phyloP scores from a whole-genome alignment of 2,888 invertebrate genomes.

The Cantharis nigra region DNA sequence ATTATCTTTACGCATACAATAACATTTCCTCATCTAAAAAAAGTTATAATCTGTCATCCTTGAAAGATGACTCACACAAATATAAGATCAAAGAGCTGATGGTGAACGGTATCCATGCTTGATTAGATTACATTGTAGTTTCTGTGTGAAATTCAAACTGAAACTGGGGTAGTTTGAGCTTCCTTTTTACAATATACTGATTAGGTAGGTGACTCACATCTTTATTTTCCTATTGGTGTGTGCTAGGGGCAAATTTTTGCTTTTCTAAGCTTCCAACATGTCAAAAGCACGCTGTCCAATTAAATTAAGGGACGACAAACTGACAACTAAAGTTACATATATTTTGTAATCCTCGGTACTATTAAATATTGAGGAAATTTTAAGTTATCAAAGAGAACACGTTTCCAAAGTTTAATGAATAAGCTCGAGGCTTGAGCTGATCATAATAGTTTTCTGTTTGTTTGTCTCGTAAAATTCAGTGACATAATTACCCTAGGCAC shows the following conservation, averaged over 20 bases:
- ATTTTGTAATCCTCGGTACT: background rate
- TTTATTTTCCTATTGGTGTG: conserved; percentile 7
- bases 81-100: conserved; percentile 18
- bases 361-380: background rate
- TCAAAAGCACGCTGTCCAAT: conserved; percentile 5
- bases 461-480: background rate
- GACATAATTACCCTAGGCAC: background rate
- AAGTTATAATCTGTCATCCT: conserved; percentile 10
- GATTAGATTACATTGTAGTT: conserved; percentile 13
- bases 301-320: background rate
- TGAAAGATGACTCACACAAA: conserved; percentile 2
- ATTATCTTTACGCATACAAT: background rate
- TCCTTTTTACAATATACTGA: conserved; percentile 3
- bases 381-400: background rate
- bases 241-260: background rate
- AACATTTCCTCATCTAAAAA: background rate
- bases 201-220: conserved; percentile 14
- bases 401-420: background rate
- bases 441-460: background rate
- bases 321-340: background rate
- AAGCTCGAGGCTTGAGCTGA: background rate
- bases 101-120: conserved; percentile 14
- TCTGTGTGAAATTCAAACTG: conserved; percentile 10
- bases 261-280: background rate
- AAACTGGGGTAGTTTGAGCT: conserved; percentile 13